A percentile compares a stretch with the other conserved stretches of the same genome.
These are phyloP conservation scores for Phorcus lineatus DNA, from an alignment of 2,888 invertebrate genomes.

Conservation along the genomic window DNA sequence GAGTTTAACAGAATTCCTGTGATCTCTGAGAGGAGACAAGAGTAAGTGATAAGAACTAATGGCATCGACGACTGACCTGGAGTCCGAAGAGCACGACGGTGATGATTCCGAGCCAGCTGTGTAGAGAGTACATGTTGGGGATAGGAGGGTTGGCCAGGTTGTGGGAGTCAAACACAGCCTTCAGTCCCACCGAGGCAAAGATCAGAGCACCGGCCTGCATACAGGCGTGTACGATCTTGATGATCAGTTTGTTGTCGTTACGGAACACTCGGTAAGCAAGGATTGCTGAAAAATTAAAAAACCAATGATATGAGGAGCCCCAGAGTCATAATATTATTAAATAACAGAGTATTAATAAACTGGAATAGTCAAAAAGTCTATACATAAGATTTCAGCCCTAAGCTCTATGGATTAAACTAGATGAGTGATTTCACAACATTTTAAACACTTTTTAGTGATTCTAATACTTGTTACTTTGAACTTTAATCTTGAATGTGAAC, in stretches of 20 bases:
- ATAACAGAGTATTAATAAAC: too few species aligned
- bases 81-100: slow-evolving; percentile 84
- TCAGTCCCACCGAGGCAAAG: slow-evolving; percentile 83
- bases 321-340: too few species aligned
- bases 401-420: too few species aligned
- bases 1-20: too few species aligned
- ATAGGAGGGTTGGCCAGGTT: slow-evolving; percentile 73
- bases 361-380: too few species aligned
- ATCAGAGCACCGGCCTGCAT: slow-evolving; percentile 83
- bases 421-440: too few species aligned
- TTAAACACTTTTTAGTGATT: too few species aligned
- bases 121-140: slow-evolving; percentile 80
- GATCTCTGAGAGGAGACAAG: too few species aligned
- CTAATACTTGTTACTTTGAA: too few species aligned
- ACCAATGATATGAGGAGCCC: too few species aligned
- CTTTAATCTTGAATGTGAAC: too few species aligned
- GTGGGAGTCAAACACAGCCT: slow-evolving; percentile 89
- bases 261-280: slow-evolving; percentile 87
- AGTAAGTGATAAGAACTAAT: not conserved
- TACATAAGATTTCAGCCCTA: too few species aligned
- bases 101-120: slow-evolving; percentile 88
- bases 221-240: slow-evolving; percentile 85
- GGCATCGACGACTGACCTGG: slow-evolving; percentile 79
- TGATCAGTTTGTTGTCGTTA: slow-evolving; percentile 82
- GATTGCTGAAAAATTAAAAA: slow-evolving; percentile 83